These are phyloP conservation scores for Cremastinae sp. DNA, from an alignment of 2,888 invertebrate genomes.

Conservation along the genomic window DNA sequence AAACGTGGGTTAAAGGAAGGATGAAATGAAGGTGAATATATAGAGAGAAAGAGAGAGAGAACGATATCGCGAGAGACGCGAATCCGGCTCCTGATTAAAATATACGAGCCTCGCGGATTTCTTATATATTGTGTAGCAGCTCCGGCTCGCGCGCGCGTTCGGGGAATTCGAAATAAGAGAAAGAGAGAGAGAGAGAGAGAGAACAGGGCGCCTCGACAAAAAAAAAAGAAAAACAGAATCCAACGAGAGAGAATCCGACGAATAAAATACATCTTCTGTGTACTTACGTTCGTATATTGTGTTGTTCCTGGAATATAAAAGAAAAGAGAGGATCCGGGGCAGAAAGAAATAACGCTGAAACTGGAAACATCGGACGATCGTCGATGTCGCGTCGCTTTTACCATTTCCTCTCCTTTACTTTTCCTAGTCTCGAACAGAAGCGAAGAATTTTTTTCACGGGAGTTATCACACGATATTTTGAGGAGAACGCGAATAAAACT, in stretches of 20 bases:
- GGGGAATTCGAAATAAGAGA: conserved; percentile 77
- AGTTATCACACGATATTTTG: too few species aligned
- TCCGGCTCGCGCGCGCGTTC: conserved; percentile 70
- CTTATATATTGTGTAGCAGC: conserved; percentile 68
- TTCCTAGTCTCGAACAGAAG: not conserved
- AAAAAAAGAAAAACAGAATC: not conserved
- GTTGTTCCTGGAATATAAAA: not conserved
- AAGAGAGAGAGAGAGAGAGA: not conserved
- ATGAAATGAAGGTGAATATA: conserved; percentile 46
- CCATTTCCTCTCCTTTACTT: not conserved
- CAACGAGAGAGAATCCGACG: conserved; percentile 39
- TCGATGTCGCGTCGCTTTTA: not conserved
- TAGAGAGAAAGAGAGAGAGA: conserved; percentile 38
- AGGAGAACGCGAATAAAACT: too few species aligned
- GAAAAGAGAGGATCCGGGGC: conserved; percentile 15
- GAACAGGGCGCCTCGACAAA: conserved; percentile 7
- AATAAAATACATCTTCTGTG: conserved; percentile 25
- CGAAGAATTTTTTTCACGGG: too few species aligned
- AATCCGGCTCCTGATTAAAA: conserved; percentile 77
- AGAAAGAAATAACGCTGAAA: not conserved
- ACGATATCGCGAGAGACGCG: conserved; percentile 55
- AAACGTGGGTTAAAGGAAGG: conserved; percentile 52
- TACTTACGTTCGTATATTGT: not conserved
- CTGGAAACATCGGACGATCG: not conserved
- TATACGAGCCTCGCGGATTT: conserved; percentile 77